phyloP scores from a whole-genome alignment of 2,888 invertebrate species.

The Eupithecia dodoneata region DNA sequence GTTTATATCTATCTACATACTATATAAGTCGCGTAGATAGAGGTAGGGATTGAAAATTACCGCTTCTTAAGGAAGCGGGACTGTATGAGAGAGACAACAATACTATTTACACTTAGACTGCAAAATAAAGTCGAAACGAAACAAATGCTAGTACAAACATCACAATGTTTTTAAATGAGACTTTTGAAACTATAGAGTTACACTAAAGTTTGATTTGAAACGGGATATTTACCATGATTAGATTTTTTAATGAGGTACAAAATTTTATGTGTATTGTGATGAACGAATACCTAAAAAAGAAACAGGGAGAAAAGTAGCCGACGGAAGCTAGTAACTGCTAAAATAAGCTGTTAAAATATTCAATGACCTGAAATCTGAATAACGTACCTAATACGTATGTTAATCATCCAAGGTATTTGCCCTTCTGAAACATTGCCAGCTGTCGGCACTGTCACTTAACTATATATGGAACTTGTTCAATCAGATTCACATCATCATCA shows the following conservation, averaged over 20 bases:
- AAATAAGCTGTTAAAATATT: not conserved
- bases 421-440: conserved; percentile 7
- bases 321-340: not conserved
- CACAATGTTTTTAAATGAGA: too few relatives aligned
- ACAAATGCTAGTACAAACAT: too few relatives aligned
- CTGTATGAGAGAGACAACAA: not conserved
- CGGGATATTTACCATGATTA: too few relatives aligned
- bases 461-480: not conserved
- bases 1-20: too few relatives aligned
- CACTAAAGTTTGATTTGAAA: too few relatives aligned
- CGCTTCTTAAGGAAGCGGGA: not conserved
- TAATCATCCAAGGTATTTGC: conserved; percentile 1
- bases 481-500: not conserved
- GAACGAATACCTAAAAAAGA: too few relatives aligned
- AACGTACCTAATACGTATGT: not conserved
- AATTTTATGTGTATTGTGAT: too few relatives aligned
- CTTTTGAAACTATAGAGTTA: too few relatives aligned
- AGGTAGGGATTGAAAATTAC: not conserved
- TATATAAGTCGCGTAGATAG: not conserved
- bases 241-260: too few relatives aligned
- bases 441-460: not conserved
- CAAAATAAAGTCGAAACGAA: too few relatives aligned
- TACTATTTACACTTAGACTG: too few relatives aligned
- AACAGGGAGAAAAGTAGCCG: not conserved
- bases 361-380: not conserved